Conservation (phyloP, 2,113 vertebrate species). For the Neotoma lepida region DNA sequence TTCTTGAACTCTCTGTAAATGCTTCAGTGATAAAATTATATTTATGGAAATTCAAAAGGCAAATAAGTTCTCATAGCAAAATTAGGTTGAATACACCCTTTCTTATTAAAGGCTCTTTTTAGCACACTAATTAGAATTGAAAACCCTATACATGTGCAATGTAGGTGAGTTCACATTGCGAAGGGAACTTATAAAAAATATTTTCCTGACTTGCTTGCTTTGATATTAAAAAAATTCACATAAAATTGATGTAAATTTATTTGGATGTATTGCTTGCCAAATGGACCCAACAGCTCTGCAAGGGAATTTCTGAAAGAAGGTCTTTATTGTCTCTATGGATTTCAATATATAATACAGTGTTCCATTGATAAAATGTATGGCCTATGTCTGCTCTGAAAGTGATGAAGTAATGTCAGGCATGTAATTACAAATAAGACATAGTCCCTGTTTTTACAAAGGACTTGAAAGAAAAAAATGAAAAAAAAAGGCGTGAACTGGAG, state of each 20-base stretch:
- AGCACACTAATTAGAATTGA: constrained; percentile 29
- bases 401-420: neutral
- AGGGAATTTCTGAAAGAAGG: constrained; percentile 5
- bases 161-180: constrained; percentile 32
- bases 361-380: neutral
- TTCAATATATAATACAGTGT: neutral
- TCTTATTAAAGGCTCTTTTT: constrained; percentile 48
- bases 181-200: constrained; percentile 43
- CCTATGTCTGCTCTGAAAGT: neutral
- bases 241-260: constrained; percentile 15
- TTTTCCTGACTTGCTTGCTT: constrained; percentile 3
- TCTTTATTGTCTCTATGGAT: neutral
- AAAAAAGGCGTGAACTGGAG: neutral
- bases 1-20: constrained; percentile 9
- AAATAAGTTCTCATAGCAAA: constrained; percentile 48
- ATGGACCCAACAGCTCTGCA: neutral
- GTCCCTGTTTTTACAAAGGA: neutral
- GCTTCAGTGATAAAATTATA: constrained; percentile 29
- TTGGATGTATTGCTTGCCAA: neutral
- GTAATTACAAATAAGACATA: neutral
- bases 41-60: constrained; percentile 21
- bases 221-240: constrained; percentile 63
- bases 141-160: neutral
- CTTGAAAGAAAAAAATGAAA: neutral
- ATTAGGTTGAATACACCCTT: neutral